Evolutionary conservation across 37 sponge, comb jelly and placozoan species (phyloP), one percentile per base, ranked within the genome.

Genomic region (Haliclona indistincta): DNA sequence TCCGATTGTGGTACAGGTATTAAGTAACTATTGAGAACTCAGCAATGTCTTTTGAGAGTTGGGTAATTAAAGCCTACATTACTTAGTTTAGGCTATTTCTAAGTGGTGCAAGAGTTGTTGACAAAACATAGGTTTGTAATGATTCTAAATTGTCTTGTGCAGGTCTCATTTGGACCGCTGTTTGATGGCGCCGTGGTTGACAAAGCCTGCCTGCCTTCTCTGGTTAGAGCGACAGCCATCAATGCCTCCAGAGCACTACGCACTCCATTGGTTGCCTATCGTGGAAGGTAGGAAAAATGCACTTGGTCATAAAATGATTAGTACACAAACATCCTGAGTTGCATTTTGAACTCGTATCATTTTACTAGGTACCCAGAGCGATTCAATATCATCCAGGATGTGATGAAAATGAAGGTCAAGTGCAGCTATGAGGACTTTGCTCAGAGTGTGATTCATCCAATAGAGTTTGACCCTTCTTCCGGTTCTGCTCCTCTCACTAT

Each of bases 101-200:
- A n/a, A n/a, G n/a, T n/a, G n/a, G n/a, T n/a, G n/a, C n/a, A n/a
- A n/a, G n/a, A n/a, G n/a, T n/a, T n/a, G n/a, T n/a, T n/a, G n/a
- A n/a, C n/a, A n/a, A n/a, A n/a, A n/a, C n/a, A n/a, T n/a, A n/a
- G n/a, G n/a, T n/a, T n/a, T n/a, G n/a, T n/a, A n/a, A n/a, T n/a
- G n/a, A n/a, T n/a, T n/a, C n/a, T n/a, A n/a, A n/a, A n/a, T 58
- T 11, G 28, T 25, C 60, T 20, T 25, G 6, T 58, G 6, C 53
- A 95, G 95, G 78, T 95, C 41, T 79, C 38, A 5, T 96, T 95
- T 79, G 99, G 99, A 13, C 99, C 99, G 0, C 92, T 99, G 63
- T 96, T 88, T 74, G 94, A 93, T 79, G 99, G 99, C 23, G 94
- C 97, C 0, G 38, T 99, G 28, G 92, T 99, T 23, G 78, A 85